These are phyloP conservation scores for Gasterosteus aculeatus DNA, from an alignment of 2,113 vertebrate species.

Conservation along the genomic window DNA sequence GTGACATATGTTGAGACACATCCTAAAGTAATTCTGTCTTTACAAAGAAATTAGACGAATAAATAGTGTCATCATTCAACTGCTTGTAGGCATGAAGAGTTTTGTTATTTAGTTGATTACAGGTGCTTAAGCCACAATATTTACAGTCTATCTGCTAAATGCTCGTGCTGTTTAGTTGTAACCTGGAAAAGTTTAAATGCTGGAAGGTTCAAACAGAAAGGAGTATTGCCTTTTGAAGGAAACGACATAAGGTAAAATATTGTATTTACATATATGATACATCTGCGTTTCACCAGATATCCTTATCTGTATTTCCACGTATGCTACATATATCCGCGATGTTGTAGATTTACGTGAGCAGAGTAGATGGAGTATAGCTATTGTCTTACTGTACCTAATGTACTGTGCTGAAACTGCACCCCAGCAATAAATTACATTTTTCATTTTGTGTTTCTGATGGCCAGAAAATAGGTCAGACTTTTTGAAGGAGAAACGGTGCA, in stretches of 20 bases:
- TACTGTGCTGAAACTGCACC: constrained; percentile 36
- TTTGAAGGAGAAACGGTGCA: not conserved
- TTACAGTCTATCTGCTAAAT: not conserved
- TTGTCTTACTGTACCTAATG: not conserved
- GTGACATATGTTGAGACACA: not conserved
- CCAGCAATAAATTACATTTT: constrained; percentile 57
- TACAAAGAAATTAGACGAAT: not conserved
- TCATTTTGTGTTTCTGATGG: constrained; percentile 26
- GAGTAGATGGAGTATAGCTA: not conserved
- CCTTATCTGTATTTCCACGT: not conserved
- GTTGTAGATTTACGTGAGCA: not conserved
- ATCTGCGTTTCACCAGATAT: too few species aligned
- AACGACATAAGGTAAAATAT: not conserved
- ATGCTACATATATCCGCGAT: not conserved
- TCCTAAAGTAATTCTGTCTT: not conserved
- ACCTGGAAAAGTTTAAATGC: not conserved
- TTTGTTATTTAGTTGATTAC: constrained; percentile 12
- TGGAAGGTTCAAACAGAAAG: not conserved
- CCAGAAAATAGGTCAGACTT: constrained; percentile 35
- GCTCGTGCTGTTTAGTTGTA: not conserved
- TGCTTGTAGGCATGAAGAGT: not conserved
- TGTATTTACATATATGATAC: too few species aligned
- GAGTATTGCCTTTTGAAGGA: not conserved
- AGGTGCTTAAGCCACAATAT: not conserved
- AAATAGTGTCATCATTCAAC: not conserved